Base-by-base conservation (phyloP, 2,888 invertebrate species). In the Beris morrisii region DNA sequence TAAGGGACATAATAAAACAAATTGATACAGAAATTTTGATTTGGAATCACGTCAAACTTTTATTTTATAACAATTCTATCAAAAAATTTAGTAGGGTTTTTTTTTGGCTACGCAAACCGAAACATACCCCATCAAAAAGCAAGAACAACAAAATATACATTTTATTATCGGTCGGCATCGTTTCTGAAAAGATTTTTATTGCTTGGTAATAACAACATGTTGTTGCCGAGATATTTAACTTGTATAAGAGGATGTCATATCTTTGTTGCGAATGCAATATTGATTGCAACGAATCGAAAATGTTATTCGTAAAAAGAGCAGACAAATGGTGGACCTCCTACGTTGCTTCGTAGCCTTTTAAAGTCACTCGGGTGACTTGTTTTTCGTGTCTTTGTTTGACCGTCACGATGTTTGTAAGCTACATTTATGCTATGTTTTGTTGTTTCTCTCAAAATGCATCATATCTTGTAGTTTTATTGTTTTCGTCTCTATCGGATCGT, bases 391-490 rank as follows among this genome's bases (percentile, higher is more conserved):
- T 52, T 61, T 61, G 50, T 50, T 61, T 61, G 50, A 52, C 50
- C 61, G 52, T 50, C 52, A 50, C 50, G 52, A 52, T 38, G 48
- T 50, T 50, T 44, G 61, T 61, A 61, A 50, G 61, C 50, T 50
- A 61, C 61, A 61, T 61, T 61, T 61, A 50, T 61, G 61, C 50
- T 61, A 61, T 61, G 46, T 61, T 56, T 61, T 61, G 43, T 50
- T 50, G 52, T 61, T 22, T 32, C 31, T 59, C 43, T 28, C 38
- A 50, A 61, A 50, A 61, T 52, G 61, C 50, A 50, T 61, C 61
- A 52, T 44, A 61, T 61, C 61, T 61, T 61, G 61, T 61, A 61
- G 61, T 61, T 61, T 61, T 61, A 52, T 61, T 61, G 61, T 50
- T 61, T 15, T 15, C 43, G 30, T 38, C 31, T n/a, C 48, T 15